Evolutionary conservation across 2,797 vertebrate genomes (phyloP).

Genomic region (Spinus olivaceus): DNA sequence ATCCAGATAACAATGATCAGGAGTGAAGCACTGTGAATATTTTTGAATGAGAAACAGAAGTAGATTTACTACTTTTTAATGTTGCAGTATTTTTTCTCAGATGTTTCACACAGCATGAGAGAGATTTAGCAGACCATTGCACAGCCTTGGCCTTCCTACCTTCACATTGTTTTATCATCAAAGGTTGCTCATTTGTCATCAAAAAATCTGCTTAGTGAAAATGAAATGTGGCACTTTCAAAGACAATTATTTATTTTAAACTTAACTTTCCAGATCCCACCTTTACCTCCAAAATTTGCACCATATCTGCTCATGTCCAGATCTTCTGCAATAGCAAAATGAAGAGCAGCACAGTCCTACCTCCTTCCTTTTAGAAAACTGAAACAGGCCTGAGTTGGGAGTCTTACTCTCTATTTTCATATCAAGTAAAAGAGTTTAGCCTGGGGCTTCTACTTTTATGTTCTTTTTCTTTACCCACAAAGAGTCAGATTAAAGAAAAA

Average conservation of each 20-base stretch:
- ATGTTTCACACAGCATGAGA: neutral
- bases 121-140: neutral
- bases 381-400: neutral
- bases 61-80: neutral
- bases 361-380: neutral
- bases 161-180: neutral
- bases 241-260: neutral
- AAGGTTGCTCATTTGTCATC: neutral
- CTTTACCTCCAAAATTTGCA: neutral
- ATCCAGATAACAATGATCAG: neutral
- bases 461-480: neutral
- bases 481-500: neutral
- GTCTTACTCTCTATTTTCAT: neutral
- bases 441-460: neutral
- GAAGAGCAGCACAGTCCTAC: neutral
- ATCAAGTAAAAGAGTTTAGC: neutral
- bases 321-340: neutral
- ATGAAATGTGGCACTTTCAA: neutral
- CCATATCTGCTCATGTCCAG: neutral
- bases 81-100: neutral
- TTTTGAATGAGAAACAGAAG: conserved; percentile 6
- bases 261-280: neutral
- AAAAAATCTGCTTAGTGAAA: neutral
- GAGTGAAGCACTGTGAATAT: neutral
- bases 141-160: neutral